Base-by-base conservation (phyloP, 2,797 vertebrate species). In the Sebastes steindachneri region DNA sequence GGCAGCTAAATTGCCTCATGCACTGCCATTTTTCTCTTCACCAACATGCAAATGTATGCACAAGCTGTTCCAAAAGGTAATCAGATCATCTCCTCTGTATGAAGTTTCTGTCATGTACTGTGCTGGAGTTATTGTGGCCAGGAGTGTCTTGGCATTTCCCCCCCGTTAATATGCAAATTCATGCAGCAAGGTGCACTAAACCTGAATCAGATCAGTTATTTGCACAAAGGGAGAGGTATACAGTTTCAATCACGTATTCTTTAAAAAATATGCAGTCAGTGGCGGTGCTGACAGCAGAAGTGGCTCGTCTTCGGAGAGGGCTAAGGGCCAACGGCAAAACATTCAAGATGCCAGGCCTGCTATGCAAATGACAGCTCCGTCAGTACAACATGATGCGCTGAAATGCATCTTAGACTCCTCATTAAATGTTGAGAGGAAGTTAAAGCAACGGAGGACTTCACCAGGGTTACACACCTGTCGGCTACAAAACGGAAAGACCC, bases 121-220 rank as follows among this genome's bases (percentile, higher is more conserved):
- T 59, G 75, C 29, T 41, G 21, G 19, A 62, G 54, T 58, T 35
- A 35, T 65, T 62, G 68, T 29, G 29, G 41, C 33, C 41, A 15
- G 12, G 7, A 72, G 55, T 60, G 31, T 65, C 58, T 5, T 48
- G 74, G 3, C 75, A 51, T 74, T 74, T 68, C 37, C 4, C 2
- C 2, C 15, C 31, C 3, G 55, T 79, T 73, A 62, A 62, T 66
- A 89, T 86, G 83, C 58, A 69, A 78, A 86, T 85, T 1, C 55
- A 79, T 86, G 86, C 68, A 75, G 76, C 29, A 11, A 59, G 31
- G 41, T 65, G 73, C 53, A 60, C 65, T 62, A 57, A 65, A 73
- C 31, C 55, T 51, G 23, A 79, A 80, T 76, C 60, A 15, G 68
- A 83, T 78, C 31, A 15, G 63, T 31, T 69, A 73, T 12, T 12